phyloP scores from a whole-genome alignment of 2,797 vertebrate genomes.

The Takifugu ocellatus region DNA sequence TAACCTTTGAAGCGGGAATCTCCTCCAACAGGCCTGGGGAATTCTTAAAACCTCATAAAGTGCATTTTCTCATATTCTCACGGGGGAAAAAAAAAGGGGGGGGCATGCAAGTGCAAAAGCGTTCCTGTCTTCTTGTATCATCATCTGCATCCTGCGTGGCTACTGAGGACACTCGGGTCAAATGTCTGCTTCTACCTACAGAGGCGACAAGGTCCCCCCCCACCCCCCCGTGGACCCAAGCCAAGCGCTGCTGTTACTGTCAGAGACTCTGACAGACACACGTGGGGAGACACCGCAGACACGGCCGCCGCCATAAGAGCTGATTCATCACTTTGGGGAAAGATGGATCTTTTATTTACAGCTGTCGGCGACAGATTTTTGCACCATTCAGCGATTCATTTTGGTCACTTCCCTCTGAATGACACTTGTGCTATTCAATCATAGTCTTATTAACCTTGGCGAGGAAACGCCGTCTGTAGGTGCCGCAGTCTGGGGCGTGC shows the following conservation, averaged over 20 bases:
- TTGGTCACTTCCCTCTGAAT: conserved; percentile 30
- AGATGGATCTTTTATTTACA: conserved; percentile 44
- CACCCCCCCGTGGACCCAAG: conserved; percentile 25
- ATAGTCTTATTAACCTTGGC: conserved; percentile 12
- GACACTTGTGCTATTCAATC: conserved; percentile 24
- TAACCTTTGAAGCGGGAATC: background rate
- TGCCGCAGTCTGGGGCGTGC: conserved; percentile 32
- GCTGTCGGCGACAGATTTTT: conserved; percentile 43
- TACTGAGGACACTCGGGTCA: conserved; percentile 40
- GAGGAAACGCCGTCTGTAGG: background rate
- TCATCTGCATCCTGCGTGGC: conserved; percentile 20
- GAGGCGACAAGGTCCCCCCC: conserved; percentile 6
- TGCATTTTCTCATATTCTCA: background rate
- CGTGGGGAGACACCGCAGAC: conserved; percentile 31
- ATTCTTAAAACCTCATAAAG: background rate
- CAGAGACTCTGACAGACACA: too few species aligned
- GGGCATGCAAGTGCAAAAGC: conserved; percentile 9
- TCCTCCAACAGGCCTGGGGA: background rate
- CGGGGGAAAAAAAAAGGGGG: background rate
- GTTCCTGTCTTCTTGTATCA: conserved; percentile 21
- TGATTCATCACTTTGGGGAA: conserved; percentile 53
- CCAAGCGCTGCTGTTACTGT: too few species aligned
- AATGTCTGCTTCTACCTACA: conserved; percentile 31
- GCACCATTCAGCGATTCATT: conserved; percentile 52
- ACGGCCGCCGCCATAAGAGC: conserved; percentile 34